These are phyloP conservation scores for Hyla sarda DNA, from an alignment of 2,113 vertebrate species.

Conservation along the genomic window DNA sequence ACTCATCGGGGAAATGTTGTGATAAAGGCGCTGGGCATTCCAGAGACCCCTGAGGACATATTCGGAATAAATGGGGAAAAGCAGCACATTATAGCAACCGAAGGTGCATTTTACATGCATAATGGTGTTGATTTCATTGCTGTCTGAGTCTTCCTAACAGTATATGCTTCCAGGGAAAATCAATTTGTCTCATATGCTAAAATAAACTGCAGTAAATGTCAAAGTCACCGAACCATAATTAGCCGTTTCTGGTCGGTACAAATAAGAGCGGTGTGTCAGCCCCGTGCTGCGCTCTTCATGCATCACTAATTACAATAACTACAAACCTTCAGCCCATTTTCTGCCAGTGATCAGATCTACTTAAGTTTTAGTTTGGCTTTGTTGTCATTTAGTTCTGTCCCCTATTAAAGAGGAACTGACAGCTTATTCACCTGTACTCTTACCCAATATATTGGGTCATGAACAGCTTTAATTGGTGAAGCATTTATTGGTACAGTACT, in stretches of 20 bases:
- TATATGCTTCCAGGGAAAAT: conserved; percentile 1
- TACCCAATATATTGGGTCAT: too few relatives aligned
- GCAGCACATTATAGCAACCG: not conserved
- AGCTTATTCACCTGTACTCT: too few relatives aligned
- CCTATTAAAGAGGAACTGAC: too few relatives aligned
- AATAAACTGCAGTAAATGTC: not conserved
- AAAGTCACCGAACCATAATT: not conserved
- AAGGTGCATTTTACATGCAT: not conserved
- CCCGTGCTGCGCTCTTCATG: not conserved
- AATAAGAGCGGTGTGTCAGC: not conserved
- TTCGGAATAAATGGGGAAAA: not conserved
- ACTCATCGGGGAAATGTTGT: not conserved
- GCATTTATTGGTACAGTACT: too few relatives aligned
- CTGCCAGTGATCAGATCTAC: too few relatives aligned
- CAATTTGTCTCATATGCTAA: not conserved
- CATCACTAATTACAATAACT: not conserved
- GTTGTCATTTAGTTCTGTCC: too few relatives aligned
- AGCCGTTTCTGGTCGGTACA: not conserved
- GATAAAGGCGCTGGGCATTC: not conserved
- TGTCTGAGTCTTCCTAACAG: not conserved
- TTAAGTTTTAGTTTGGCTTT: too few relatives aligned
- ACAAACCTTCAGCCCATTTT: not conserved
- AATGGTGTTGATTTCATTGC: not conserved
- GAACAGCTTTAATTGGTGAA: too few relatives aligned
- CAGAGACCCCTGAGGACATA: not conserved